phyloP scores from a whole-genome alignment of 2,888 invertebrate species.

The Hirtodrosophila alboralis region DNA sequence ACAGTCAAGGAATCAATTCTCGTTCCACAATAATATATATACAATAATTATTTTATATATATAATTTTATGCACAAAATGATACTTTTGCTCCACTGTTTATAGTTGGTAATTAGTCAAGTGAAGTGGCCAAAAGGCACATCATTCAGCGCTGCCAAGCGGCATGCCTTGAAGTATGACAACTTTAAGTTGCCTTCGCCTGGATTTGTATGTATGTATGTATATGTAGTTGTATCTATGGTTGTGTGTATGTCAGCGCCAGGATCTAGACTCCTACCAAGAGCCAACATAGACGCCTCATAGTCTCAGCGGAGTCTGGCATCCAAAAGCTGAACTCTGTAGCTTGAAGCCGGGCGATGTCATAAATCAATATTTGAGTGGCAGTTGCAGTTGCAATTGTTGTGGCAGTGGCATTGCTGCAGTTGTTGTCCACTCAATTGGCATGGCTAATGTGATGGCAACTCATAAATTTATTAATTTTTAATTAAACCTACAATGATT shows the following conservation, averaged over 20 bases:
- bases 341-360: slow-evolving; percentile 24
- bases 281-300: slow-evolving; percentile 69
- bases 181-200: slow-evolving; percentile 11
- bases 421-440: slow-evolving; percentile 68
- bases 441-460: slow-evolving; percentile 78
- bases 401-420: slow-evolving; percentile 23
- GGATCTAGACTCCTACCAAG: slow-evolving; percentile 38
- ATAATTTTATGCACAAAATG: background rate
- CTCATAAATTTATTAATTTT: slow-evolving; percentile 80
- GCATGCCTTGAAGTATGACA: slow-evolving; percentile 53
- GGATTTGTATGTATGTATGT: slow-evolving; percentile 7
- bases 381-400: slow-evolving; percentile 26
- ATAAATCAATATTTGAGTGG: slow-evolving; percentile 57
- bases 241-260: slow-evolving; percentile 21
- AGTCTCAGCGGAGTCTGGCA: slow-evolving; percentile 54
- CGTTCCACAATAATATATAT: no score
- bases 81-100: slow-evolving; percentile 18
- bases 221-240: slow-evolving; percentile 9
- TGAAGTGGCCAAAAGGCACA: slow-evolving; percentile 65
- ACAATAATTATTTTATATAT: background rate
- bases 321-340: slow-evolving; percentile 15
- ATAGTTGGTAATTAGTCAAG: slow-evolving; percentile 69
- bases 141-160: slow-evolving; percentile 57
- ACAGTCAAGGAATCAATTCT: no score
- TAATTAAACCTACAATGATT: slow-evolving; percentile 78